These are phyloP conservation scores for Dysidea cf. avara DNA, from an alignment of 37 sponge, comb jelly and placozoan genomes.

Conservation along the genomic window DNA sequence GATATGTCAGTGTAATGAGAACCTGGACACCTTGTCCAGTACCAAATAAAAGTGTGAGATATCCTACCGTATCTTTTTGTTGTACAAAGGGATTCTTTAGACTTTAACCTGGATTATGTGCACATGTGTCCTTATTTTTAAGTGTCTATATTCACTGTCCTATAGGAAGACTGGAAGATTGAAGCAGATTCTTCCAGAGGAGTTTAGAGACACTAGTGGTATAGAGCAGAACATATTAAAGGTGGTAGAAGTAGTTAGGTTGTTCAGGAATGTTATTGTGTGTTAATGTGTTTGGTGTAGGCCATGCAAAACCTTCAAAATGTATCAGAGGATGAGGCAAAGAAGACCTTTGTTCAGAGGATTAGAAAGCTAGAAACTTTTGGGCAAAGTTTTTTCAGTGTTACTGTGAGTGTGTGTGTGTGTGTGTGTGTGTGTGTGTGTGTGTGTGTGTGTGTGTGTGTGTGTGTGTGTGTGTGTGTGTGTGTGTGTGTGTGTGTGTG, in stretches of 20 bases:
- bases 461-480: slow-evolving; percentile 31
- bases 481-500: slow-evolving; percentile 17
- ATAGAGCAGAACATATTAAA: neutral
- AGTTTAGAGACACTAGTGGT: neutral
- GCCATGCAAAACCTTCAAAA: neutral
- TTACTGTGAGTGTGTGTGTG: slow-evolving; percentile 10
- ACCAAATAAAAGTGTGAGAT: neutral
- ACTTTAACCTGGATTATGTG: too few species aligned
- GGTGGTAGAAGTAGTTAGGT: too few species aligned
- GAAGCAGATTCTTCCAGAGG: neutral
- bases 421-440: neutral
- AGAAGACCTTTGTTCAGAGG: slow-evolving; percentile 34
- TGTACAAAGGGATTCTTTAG: too few species aligned
- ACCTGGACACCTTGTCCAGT: neutral
- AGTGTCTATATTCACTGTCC: neutral
- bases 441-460: slow-evolving; percentile 22
- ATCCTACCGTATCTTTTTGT: too few species aligned
- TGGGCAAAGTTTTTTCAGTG: slow-evolving; percentile 32
- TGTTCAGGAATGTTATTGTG: too few species aligned
- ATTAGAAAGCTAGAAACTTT: slow-evolving; percentile 42
- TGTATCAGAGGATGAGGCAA: slow-evolving; percentile 9
- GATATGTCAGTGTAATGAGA: neutral
- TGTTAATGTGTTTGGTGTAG: too few species aligned
- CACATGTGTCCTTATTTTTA: too few species aligned
- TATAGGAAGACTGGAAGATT: slow-evolving; percentile 7